Percentiles rank a stretch among this genome's conserved stretches.
phyloP scores from a whole-genome alignment of 2,113 vertebrate genomes.

The Numida meleagris region DNA sequence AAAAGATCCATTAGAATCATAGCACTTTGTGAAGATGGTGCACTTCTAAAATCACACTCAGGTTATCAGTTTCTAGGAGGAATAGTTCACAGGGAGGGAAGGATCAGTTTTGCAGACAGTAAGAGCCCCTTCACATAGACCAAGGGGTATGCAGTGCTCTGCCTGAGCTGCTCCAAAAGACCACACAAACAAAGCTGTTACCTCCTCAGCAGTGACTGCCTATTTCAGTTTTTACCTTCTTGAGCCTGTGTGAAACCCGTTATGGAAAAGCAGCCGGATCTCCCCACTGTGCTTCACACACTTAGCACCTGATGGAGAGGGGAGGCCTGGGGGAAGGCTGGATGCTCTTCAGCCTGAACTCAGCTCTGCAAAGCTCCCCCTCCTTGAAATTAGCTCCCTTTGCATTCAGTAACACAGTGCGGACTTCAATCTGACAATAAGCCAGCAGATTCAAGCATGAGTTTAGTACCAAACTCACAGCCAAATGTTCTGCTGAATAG shows the following conservation, averaged over 20 bases:
- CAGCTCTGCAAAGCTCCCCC: background rate
- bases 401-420: background rate
- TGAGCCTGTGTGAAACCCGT: background rate
- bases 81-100: background rate
- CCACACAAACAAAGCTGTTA: background rate
- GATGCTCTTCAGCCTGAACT: background rate
- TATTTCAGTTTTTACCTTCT: background rate
- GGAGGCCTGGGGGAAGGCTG: background rate
- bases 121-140: background rate
- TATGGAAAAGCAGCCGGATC: background rate
- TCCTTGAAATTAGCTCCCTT: background rate
- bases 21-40: background rate
- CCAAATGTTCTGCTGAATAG: background rate
- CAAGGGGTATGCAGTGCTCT: background rate
- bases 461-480: conserved; percentile 27
- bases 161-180: background rate
- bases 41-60: background rate
- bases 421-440: background rate
- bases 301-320: background rate
- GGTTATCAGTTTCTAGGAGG: background rate
- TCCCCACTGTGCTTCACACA: background rate
- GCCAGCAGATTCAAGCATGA: background rate
- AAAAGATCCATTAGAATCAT: background rate
- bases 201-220: background rate
- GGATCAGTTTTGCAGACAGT: background rate